Evolutionary conservation across 2,888 invertebrate genomes (phyloP).

Genomic region (Leptothorax acervorum): DNA sequence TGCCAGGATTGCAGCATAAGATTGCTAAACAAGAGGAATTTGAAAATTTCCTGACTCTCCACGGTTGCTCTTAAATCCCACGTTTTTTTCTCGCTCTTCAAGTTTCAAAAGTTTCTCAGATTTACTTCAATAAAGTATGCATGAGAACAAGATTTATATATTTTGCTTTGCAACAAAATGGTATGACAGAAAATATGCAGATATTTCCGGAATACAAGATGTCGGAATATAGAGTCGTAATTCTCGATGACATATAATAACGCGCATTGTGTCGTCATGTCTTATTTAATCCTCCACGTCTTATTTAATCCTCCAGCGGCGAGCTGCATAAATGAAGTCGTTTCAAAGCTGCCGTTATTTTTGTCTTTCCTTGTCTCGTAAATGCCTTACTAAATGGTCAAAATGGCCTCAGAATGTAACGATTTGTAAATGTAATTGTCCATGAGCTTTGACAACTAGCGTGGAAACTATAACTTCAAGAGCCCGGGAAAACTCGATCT

Average conservation of each 20-base stretch:
- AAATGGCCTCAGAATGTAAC: background rate
- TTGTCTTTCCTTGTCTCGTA: background rate
- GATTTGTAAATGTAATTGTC: background rate
- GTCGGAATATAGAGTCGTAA: background rate
- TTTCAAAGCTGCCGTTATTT: background rate
- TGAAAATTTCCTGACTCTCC: background rate
- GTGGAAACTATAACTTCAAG: background rate
- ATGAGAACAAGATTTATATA: background rate
- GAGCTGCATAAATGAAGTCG: background rate
- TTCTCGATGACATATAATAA: background rate
- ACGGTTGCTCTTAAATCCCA: background rate
- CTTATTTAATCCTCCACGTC: background rate
- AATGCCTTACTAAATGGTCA: background rate
- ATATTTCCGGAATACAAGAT: background rate
- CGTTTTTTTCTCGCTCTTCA: background rate
- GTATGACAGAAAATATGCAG: background rate
- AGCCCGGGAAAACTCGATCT: background rate
- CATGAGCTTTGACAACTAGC: background rate
- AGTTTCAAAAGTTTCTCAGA: background rate
- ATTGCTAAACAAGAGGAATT: slow-evolving; percentile 22
- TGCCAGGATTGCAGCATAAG: background rate
- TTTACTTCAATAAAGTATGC: background rate
- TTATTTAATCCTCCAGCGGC: background rate
- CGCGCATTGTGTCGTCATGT: background rate
- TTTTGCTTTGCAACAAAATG: background rate